A percentile compares a stretch with the other conserved stretches of the same genome.
phyloP scores from a whole-genome alignment of 2,113 vertebrate species.

The Cettia cetti region DNA sequence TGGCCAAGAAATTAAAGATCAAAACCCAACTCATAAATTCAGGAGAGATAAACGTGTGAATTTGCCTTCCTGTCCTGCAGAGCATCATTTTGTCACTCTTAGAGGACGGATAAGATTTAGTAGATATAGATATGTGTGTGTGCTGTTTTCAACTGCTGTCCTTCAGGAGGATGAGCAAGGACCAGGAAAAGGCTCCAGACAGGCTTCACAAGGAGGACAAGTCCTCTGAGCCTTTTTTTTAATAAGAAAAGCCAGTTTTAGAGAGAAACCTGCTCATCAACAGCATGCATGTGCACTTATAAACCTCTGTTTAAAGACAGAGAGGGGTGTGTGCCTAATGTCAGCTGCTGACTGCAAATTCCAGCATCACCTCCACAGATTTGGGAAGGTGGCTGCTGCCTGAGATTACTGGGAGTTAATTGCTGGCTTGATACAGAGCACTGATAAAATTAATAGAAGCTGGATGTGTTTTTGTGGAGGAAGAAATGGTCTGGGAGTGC shows the following conservation, averaged over 20 bases:
- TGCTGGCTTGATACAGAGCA: background rate
- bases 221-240: background rate
- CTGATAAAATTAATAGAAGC: background rate
- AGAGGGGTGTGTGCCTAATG: background rate
- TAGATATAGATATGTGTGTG: background rate
- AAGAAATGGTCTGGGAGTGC: background rate
- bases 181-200: background rate
- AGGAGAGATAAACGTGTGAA: background rate
- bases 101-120: background rate
- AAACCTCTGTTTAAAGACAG: background rate
- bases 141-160: background rate
- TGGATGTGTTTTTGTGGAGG: background rate
- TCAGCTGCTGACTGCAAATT: background rate
- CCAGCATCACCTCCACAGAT: background rate
- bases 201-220: background rate
- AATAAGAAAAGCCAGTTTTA: background rate
- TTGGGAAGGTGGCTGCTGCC: background rate
- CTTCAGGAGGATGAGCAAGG: background rate
- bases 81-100: background rate
- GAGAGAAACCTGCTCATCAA: background rate
- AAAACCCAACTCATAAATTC: background rate
- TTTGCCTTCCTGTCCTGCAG: background rate
- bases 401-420: background rate
- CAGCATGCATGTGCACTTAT: background rate
- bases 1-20: background rate